Percentiles rank a stretch among this genome's conserved stretches.
These are phyloP conservation scores for Psettodes erumei DNA, from an alignment of 2,113 vertebrate genomes.

Conservation along the genomic window DNA sequence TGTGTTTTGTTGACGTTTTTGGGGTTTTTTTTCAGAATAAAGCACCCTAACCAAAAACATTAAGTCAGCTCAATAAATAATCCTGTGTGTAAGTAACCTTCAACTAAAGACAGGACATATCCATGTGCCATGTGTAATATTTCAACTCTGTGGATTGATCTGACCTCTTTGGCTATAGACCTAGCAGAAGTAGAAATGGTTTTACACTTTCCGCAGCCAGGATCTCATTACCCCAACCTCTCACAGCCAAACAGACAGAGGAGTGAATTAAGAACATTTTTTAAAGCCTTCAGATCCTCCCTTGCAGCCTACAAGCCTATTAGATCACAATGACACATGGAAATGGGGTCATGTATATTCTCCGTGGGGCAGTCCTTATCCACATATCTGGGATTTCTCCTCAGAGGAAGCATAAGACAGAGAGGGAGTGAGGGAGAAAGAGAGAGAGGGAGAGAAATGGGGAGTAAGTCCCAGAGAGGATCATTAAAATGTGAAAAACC, in stretches of 20 bases:
- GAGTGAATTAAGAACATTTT: constrained; percentile 50
- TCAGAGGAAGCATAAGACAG: constrained; percentile 35
- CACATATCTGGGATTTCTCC: constrained; percentile 59
- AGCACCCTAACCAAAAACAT: neutral
- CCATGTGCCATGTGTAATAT: constrained; percentile 26
- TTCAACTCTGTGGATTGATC: constrained; percentile 14
- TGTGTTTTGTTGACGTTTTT: too few relatives aligned
- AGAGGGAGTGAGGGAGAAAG: constrained; percentile 19
- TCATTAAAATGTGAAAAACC: constrained; percentile 70
- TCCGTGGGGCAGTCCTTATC: constrained; percentile 60
- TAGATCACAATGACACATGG: constrained; percentile 71
- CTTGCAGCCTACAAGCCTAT: constrained; percentile 58
- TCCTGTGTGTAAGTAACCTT: neutral
- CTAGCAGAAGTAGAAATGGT: constrained; percentile 22
- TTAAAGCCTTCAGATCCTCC: constrained; percentile 53
- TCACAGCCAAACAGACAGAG: constrained; percentile 33
- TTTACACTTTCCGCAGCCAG: constrained; percentile 26
- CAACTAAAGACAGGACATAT: constrained; percentile 4
- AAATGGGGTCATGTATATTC: constrained; percentile 74
- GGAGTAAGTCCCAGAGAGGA: constrained; percentile 67
- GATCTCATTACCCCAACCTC: constrained; percentile 51
- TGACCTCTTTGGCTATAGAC: constrained; percentile 18
- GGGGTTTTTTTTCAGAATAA: neutral
- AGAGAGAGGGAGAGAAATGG: constrained; percentile 18
- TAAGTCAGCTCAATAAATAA: constrained; percentile 2